Evolutionary conservation across 2,888 invertebrate genomes (phyloP), one percentile per base, ranked within the genome.

Genomic region (Candidula unifasciata): DNA sequence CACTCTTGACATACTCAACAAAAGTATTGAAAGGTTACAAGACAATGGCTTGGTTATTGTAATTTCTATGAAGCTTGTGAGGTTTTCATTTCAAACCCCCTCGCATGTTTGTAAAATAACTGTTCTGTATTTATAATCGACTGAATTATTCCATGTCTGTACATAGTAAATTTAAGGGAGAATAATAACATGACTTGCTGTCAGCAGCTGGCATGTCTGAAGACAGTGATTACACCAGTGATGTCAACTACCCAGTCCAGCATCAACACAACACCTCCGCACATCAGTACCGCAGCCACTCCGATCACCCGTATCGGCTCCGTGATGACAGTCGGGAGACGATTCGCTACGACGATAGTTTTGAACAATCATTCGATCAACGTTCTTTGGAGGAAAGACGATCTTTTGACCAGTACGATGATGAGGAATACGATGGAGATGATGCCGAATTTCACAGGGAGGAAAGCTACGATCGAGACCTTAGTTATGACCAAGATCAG

Each of bases 221-320:
- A 94, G 98, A 98, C 94, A 97, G 97, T 90, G 98, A 98, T 95
- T 98, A 98, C 95, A 98, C 98, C 87, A 97, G 97, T 87, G 98
- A 98, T 94, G 96, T 98, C 92, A 98, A 98, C 95, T 98, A 97
- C 95, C 98, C 98, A 80, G 90, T 93, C 78, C 93, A 92, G 86
- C 94, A 94, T 87, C 97, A 97, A 93, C 96, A 97, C 91, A 98
- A 98, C 95, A 97, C 97, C 93, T 97, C 97, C 86, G 97, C 97
- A 44, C 97, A 97, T 86, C 98, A 98, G 95, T 94, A 93, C 89
- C 92, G 93, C 74, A 92, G 93, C 71, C 91, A 90, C 82, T 88
- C 89, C 3, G 89, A 88, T 83, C 89, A 89, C 77, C 90, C 89
- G 3, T 89, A 89, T 82, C 71, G 88, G 0, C 81, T 87, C 64